Conservation (phyloP, 2,113 vertebrate genomes). For the Cercopithecus mona region DNA sequence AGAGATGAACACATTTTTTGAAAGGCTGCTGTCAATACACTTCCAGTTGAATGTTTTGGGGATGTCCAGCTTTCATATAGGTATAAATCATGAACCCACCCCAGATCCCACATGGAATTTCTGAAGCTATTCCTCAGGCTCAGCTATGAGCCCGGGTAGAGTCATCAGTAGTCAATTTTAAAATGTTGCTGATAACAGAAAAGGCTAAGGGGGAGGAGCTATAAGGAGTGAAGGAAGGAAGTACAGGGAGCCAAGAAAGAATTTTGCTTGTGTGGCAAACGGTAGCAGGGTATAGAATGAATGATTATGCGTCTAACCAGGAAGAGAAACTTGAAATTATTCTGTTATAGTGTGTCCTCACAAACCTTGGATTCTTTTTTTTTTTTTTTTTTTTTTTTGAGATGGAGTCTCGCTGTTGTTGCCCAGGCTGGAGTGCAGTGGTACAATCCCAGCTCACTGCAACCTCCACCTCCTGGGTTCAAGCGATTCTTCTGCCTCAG, state of each 20-base stretch:
- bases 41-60: background rate
- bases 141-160: background rate
- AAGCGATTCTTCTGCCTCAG: no score
- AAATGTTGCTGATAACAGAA: background rate
- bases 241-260: background rate
- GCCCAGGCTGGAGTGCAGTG: no score
- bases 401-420: no score
- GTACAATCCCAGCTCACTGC: no score
- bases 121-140: background rate
- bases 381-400: no score
- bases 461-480: no score
- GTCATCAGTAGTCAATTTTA: background rate
- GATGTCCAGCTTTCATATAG: background rate
- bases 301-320: background rate
- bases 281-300: background rate
- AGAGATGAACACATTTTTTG: background rate
- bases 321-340: background rate
- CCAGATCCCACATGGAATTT: background rate
- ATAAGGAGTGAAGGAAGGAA: background rate
- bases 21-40: background rate
- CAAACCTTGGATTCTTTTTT: background rate
- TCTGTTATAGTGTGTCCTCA: background rate
- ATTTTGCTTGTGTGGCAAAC: background rate
- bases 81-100: background rate
- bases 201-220: background rate